Evolutionary conservation across 2,113 vertebrate species (phyloP), one percentile per base, ranked within the genome.

Genomic region (Eolophus roseicapilla): DNA sequence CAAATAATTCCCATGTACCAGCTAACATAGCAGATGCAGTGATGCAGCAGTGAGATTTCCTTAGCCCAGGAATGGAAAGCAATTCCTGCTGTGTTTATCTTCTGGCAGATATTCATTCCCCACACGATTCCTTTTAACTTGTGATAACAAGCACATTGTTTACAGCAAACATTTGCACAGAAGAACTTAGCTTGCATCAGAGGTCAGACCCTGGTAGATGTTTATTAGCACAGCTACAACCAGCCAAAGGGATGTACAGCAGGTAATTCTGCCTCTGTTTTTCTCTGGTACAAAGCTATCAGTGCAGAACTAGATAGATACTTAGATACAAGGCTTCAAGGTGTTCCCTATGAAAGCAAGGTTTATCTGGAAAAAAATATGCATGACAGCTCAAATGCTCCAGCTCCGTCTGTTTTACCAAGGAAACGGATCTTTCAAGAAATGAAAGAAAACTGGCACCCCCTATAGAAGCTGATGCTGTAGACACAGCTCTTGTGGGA

Each of bases 101-200:
- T 81, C 52, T 86, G 77, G 86, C 86, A 88, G 69, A 33, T 44
- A 60, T 84, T 81, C 29, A 10, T 59, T 83, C 80, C 86, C 73
- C 86, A 81, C 10, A 31, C 7, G 6, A 12, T 37, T 62, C 70
- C 33, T 78, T 70, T 68, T 31, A 91, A 53, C 77, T 46, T 81
- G 55, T 18, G 64, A 92, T 92, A 86, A 91, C 37, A 62, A 91
- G 60, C 7, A 11, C 55, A 31, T 29, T 75, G 84, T 75, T 94
- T 94, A 89, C 90, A 91, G 77, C 81, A 94, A 91, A 62, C 60
- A 92, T 63, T 83, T 78, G 64, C 73, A 65, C 41, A 25, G 65
- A 71, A 67, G 57, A 60, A 80, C 43, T 69, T 3, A 69, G 35
- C 52, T 52, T 28, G 17, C 28, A 52, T 24, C 44, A 0, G 7